phyloP scores from a whole-genome alignment of 1,140 invertebrate species.

The Drosophila biarmipes region DNA sequence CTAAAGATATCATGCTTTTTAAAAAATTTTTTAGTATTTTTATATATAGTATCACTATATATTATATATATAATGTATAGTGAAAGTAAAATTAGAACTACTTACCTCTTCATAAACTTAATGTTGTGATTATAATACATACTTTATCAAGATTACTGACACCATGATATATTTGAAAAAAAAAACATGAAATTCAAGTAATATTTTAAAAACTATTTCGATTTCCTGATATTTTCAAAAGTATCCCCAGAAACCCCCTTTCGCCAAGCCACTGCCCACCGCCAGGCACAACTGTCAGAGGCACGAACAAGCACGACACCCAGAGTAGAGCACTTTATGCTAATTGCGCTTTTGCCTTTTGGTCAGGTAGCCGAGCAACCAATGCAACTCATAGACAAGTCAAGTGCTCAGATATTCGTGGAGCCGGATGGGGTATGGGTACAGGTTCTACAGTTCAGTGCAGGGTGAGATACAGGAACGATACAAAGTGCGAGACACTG shows the following conservation, averaged over 20 bases:
- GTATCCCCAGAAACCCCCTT: not conserved
- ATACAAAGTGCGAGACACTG: not conserved
- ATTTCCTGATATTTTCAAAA: not conserved
- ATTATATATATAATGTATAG: too few relatives aligned
- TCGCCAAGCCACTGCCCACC: constrained; percentile 1
- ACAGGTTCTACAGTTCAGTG: not conserved
- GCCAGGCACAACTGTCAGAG: constrained; percentile 27
- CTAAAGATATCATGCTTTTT: too few relatives aligned
- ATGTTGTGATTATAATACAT: too few relatives aligned
- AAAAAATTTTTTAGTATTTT: too few relatives aligned
- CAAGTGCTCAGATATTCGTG: constrained; percentile 48
- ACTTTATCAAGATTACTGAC: too few relatives aligned
- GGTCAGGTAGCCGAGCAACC: constrained; percentile 50
- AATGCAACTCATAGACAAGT: constrained; percentile 49
- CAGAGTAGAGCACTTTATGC: constrained; percentile 66
- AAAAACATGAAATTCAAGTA: too few relatives aligned
- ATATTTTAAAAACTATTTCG: not conserved
- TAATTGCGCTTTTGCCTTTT: constrained; percentile 79
- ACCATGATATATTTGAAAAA: too few relatives aligned
- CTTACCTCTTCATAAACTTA: too few relatives aligned
- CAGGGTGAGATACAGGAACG: not conserved
- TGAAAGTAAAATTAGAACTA: too few relatives aligned
- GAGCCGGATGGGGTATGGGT: not conserved
- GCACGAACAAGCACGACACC: constrained; percentile 13
- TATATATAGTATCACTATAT: too few relatives aligned